Percentiles rank a stretch among this genome's conserved stretches.
Evolutionary conservation across 2,797 vertebrate genomes (phyloP).

Genomic region (Micrastur ruficollis): DNA sequence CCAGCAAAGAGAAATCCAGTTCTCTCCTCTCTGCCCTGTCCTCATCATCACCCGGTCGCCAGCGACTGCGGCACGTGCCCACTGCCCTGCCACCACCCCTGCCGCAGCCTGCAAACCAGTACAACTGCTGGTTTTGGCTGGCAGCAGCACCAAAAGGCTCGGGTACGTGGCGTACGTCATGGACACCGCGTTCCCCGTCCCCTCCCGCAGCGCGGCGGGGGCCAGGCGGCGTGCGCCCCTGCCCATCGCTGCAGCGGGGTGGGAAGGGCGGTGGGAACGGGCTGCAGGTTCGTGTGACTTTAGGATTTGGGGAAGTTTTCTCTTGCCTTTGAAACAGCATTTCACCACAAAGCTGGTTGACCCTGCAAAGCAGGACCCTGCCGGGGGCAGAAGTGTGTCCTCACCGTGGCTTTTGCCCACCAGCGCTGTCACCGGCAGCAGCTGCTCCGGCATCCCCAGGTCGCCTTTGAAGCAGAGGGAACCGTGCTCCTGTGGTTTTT

Average conservation of each 20-base stretch:
- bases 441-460: neutral
- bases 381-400: neutral
- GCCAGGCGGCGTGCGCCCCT: neutral
- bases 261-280: neutral
- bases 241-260: neutral
- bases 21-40: neutral
- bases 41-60: neutral
- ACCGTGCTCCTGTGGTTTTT: neutral
- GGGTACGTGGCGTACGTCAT: accelerated
- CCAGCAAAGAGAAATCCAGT: neutral
- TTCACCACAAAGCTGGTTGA: neutral
- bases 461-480: neutral
- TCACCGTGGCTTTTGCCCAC: neutral
- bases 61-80: accelerated
- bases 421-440: neutral
- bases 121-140: neutral
- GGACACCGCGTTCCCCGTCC: neutral
- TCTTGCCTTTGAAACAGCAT: neutral
- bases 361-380: neutral
- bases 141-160: neutral
- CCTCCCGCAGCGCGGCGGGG: accelerated
- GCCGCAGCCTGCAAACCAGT: neutral
- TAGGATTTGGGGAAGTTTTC: neutral
- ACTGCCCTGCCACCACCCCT: neutral
- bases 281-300: accelerated